Conservation (phyloP, 2,888 invertebrate species). For the Nomada flava region DNA sequence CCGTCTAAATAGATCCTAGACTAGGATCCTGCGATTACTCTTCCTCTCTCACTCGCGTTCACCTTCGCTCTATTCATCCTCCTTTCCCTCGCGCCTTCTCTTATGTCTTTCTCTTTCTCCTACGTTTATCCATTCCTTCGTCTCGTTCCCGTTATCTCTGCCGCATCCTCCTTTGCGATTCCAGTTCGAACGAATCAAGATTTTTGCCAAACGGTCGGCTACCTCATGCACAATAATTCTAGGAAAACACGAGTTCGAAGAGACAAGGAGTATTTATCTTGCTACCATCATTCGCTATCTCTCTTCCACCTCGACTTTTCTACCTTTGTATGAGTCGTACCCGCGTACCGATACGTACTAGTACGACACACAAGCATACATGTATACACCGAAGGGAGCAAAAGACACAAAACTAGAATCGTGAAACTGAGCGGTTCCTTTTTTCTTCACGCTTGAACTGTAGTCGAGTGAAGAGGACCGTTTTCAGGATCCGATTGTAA, state of each 20-base stretch:
- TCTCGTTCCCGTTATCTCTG: neutral
- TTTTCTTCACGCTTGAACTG: neutral
- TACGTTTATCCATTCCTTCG: neutral
- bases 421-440: slow-evolving; percentile 26
- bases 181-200: slow-evolving; percentile 29
- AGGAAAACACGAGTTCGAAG: slow-evolving; percentile 30
- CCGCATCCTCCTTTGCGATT: slow-evolving; percentile 13
- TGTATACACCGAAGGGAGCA: slow-evolving; percentile 62
- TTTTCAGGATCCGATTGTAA: slow-evolving; percentile 60
- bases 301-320: neutral
- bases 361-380: neutral
- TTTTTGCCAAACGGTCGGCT: slow-evolving; percentile 42
- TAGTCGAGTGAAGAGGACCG: slow-evolving; percentile 30
- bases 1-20: slow-evolving; percentile 65
- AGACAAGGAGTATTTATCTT: neutral
- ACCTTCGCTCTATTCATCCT: neutral
- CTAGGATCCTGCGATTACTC: slow-evolving; percentile 56
- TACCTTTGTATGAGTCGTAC: slow-evolving; percentile 14
- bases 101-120: no score
- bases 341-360: neutral
- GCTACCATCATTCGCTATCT: neutral
- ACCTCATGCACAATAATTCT: slow-evolving; percentile 53
- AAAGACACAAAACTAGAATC: slow-evolving; percentile 44
- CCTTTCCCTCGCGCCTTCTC: neutral
- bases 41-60: slow-evolving; percentile 16